phyloP scores from a whole-genome alignment of 2,888 invertebrate genomes.

The Sipunculus nudus region DNA sequence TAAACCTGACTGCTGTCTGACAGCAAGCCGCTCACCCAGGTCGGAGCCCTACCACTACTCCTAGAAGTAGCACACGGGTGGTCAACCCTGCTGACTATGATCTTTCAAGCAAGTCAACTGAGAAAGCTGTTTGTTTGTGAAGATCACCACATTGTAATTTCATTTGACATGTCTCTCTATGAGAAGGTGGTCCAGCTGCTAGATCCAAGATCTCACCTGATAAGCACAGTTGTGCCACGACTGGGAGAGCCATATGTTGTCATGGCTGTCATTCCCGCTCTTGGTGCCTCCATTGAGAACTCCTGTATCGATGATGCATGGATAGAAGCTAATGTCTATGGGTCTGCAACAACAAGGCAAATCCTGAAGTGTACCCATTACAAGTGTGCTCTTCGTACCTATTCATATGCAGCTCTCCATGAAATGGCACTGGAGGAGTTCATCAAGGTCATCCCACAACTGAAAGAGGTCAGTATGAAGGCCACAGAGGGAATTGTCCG shows the following conservation, averaged over 20 bases:
- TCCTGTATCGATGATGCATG: slow-evolving; percentile 19
- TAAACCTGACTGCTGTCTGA: slow-evolving; percentile 24
- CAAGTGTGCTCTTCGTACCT: slow-evolving; percentile 16
- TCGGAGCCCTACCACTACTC: slow-evolving; percentile 14
- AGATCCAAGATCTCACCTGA: slow-evolving; percentile 19
- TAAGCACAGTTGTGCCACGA: slow-evolving; percentile 17
- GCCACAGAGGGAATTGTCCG: background rate
- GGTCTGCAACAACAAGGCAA: slow-evolving; percentile 17
- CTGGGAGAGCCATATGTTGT: slow-evolving; percentile 21
- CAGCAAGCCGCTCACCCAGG: background rate
- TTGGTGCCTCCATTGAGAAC: slow-evolving; percentile 9
- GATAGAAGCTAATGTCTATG: slow-evolving; percentile 17
- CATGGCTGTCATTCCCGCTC: slow-evolving; percentile 11
- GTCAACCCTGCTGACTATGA: slow-evolving; percentile 20
- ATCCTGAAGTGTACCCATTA: slow-evolving; percentile 27
- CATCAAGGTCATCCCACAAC: slow-evolving; percentile 22
- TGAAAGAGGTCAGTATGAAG: slow-evolving; percentile 7
- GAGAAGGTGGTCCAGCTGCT: slow-evolving; percentile 28
- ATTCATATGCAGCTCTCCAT: slow-evolving; percentile 18
- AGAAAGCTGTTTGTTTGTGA: slow-evolving; percentile 12
- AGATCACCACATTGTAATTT: slow-evolving; percentile 22
- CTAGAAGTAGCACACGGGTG: slow-evolving; percentile 19
- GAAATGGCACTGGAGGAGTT: slow-evolving; percentile 22
- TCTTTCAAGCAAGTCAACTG: slow-evolving; percentile 7
- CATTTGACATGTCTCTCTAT: slow-evolving; percentile 25